Evolutionary conservation across 2,113 vertebrate genomes (phyloP), one percentile per base, ranked within the genome.

Genomic region (Laterallus jamaicensis): DNA sequence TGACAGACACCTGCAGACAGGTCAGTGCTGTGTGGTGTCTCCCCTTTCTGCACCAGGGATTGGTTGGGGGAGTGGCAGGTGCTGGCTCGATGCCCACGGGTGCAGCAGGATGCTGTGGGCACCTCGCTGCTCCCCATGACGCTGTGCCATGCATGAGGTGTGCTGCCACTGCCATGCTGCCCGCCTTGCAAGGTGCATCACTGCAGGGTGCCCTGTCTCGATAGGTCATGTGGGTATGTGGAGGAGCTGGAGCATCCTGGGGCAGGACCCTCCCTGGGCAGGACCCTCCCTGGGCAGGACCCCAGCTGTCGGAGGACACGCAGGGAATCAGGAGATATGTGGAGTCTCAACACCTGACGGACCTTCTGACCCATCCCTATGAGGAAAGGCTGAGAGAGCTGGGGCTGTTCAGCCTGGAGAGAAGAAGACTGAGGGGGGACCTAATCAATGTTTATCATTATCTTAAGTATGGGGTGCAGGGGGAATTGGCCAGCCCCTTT

Each of bases 41-140:
- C 35, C 59, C 37, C 11, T 12, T 50, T 58, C 37, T 28, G 10
- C 52, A 52, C 42, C 32, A n/a, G 35, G 3, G 5, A 15, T 4
- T 28, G 35, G 16, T 52, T 67, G 74, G 28, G 44, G 44, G 28
- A 47, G 28, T 24, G 12, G 3, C 22, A 7, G 44, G 22, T 54
- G 37, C 32, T n/a, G 63, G 15, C 11, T 55, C 40, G 47, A 49
- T 49, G 50, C 58, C 74, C 13, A 20, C 5, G 3, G 2, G 1
- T 47, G 59, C 11, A 32, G 26, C 37, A 29, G 67, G n/a, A 29
- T 50, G 20, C 73, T 0, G 0, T 50, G 16, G 31, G 15, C 17
- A 49, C 0, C 0, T 25, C 0, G 0, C 58, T 62, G n/a, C 29
- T 81, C 59, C 59, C 8, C 5, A 1, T 5, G 42, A 42, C 15